Evolutionary conservation across 92 coral and sea anemone genomes (phyloP).

Genomic region (Virgularia gustaviana): DNA sequence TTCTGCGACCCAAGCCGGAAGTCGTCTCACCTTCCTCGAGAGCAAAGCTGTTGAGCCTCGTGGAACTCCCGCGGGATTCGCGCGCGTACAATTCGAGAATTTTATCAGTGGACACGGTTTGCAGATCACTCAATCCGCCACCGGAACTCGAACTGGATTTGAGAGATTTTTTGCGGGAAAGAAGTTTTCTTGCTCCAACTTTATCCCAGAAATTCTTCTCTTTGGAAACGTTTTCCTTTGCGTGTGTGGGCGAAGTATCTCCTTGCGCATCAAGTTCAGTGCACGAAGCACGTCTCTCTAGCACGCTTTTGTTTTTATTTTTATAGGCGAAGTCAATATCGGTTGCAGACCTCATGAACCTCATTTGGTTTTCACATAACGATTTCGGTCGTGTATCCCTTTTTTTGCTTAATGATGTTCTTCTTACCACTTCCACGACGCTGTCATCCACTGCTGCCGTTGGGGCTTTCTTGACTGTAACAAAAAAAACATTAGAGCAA

Average conservation of each 20-base stretch:
- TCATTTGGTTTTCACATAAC: constrained; percentile 21
- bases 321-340: constrained; percentile 17
- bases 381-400: constrained; percentile 11
- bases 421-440: constrained; percentile 1
- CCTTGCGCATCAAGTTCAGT: constrained; percentile 7
- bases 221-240: neutral
- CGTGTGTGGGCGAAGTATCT: neutral
- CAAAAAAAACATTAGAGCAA: no score
- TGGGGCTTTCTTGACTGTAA: constrained; percentile 1
- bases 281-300: constrained; percentile 30
- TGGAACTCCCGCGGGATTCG: constrained; percentile 21
- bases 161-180: constrained; percentile 27
- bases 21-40: constrained; percentile 12
- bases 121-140: constrained; percentile 13
- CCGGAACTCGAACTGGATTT: constrained; percentile 15
- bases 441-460: constrained; percentile 18
- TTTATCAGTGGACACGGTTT: constrained; percentile 31
- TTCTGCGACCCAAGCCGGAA: constrained; percentile 7
- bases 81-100: constrained; percentile 34
- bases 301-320: neutral
- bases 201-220: constrained; percentile 30
- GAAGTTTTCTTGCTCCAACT: constrained; percentile 34
- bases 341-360: constrained; percentile 33
- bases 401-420: neutral
- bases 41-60: constrained; percentile 10